Evolutionary conservation across 2,113 vertebrate species (phyloP), one percentile per base, ranked within the genome.

Genomic region (Okapia johnstoni): DNA sequence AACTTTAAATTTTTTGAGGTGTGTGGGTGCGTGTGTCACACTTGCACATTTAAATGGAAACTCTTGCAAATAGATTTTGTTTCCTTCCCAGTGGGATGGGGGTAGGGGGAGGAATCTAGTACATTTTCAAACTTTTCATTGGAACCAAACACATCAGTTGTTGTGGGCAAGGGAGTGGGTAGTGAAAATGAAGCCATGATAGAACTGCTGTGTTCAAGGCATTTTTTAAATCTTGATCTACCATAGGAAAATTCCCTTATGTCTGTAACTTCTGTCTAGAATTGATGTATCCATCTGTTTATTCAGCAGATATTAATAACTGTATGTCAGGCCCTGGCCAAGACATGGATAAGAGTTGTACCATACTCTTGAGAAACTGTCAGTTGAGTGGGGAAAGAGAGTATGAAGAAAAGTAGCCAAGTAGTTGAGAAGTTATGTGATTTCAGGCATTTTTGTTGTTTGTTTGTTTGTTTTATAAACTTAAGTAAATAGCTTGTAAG

Each of bases 331-430:
- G 7, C 54, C 40, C 77, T 55, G 50, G 48, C 54, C 52, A 96
- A 93, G 52, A 76, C 28, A 12, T 83, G 54, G 60, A 1, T 94
- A 43, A 63, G 12, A 88, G 46, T 58, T 94, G 11, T 73, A 90
- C 10, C 25, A 90, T 92, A 91, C 63, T 88, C 40, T 89, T 95
- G 60, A 93, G 60, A 94, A 93, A 92, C 30, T 86, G n/a, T 90
- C 17, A 87, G 2, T 90, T 73, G 57, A 93, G 1, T 92, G 55
- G 36, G 40, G 55, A 80, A 84, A 96, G 55, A 79, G 40, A 50
- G 0, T 73, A 7, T 90, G 76, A 33, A 94, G 88, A 91, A 96
- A 95, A 58, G 63, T 90, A 96, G 46, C 52, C 36, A 89, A 80
- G 36, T 84, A 50, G 46, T 96, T 97, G 85, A 79, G 80, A 89